These are phyloP conservation scores for Agrilus cyanescens DNA, from an alignment of 2,888 invertebrate species.

Conservation along the genomic window DNA sequence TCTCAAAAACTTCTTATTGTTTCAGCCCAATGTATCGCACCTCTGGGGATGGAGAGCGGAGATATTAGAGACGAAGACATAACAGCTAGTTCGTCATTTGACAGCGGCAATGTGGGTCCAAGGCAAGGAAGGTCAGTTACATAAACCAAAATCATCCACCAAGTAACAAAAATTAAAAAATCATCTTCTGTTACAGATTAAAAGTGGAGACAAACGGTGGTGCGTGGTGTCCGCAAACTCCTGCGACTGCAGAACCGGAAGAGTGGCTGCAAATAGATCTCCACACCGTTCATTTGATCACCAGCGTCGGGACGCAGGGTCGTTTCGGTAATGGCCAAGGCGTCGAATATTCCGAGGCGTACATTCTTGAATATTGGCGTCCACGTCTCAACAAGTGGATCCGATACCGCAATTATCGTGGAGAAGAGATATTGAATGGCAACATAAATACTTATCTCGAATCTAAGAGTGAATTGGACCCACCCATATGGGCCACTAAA, in stretches of 20 bases:
- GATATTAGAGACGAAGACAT: constrained; percentile 70
- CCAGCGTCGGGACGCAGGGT: constrained; percentile 72
- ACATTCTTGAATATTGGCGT: constrained; percentile 74
- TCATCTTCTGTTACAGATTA: constrained; percentile 47
- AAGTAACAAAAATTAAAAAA: not conserved
- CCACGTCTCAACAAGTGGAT: constrained; percentile 72
- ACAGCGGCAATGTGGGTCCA: constrained; percentile 74
- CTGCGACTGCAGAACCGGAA: constrained; percentile 62
- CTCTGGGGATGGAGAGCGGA: constrained; percentile 79
- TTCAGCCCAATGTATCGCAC: constrained; percentile 68
- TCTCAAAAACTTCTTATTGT: constrained; percentile 24
- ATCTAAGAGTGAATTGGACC: constrained; percentile 62
- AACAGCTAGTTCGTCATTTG: constrained; percentile 75
- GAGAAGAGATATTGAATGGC: constrained; percentile 64
- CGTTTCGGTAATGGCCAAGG: constrained; percentile 88
- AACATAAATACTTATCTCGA: constrained; percentile 82
- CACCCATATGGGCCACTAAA: constrained; percentile 75
- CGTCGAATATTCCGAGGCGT: constrained; percentile 74
- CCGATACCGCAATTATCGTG: constrained; percentile 60
- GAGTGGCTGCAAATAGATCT: constrained; percentile 78
- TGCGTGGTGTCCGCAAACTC: constrained; percentile 84
- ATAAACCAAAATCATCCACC: not conserved
- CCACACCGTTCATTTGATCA: constrained; percentile 66
- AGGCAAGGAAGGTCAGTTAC: constrained; percentile 65
- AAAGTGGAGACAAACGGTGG: constrained; percentile 74